phyloP scores from a whole-genome alignment of 1,140 invertebrate species.

The Sitophilus oryzae region DNA sequence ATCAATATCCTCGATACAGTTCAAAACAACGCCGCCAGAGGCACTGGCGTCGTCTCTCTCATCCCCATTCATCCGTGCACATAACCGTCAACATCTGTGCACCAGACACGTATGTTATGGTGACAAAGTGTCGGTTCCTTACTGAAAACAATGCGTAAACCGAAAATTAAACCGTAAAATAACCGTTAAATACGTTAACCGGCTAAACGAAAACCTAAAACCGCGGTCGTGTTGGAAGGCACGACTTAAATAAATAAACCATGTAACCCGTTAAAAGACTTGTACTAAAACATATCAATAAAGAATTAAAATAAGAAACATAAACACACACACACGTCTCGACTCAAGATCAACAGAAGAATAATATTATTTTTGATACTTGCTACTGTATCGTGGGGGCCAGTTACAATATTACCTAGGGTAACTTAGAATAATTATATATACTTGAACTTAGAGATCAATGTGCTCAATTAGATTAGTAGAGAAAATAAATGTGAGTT shows the following conservation, averaged over 20 bases:
- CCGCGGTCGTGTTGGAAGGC: not conserved
- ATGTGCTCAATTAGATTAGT: constrained; percentile 37
- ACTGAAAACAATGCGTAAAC: not conserved
- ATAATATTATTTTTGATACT: constrained; percentile 39
- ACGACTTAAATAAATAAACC: not conserved
- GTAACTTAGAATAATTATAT: constrained; percentile 13
- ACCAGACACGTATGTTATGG: not conserved
- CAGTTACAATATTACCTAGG: constrained; percentile 27
- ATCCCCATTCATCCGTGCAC: constrained; percentile 8
- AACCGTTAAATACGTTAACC: not conserved
- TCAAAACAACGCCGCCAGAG: not conserved
- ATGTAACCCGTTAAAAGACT: not conserved
- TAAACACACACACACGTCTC: too few relatives aligned
- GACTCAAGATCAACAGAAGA: too few relatives aligned
- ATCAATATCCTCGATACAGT: constrained; percentile 15
- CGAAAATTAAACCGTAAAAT: not conserved
- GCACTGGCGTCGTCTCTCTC: constrained; percentile 5
- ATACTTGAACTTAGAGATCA: constrained; percentile 28
- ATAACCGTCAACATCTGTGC: constrained; percentile 11
- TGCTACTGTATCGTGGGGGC: too few relatives aligned
- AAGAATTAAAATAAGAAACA: too few relatives aligned
- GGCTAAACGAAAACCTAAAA: not conserved
- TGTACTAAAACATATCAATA: constrained; percentile 19
- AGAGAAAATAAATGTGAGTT: constrained; percentile 28
- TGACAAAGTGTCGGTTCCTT: not conserved